Percentiles rank a stretch among this genome's conserved stretches.
These are phyloP conservation scores for Heliornis fulica DNA, from an alignment of 2,113 vertebrate genomes.

Conservation along the genomic window DNA sequence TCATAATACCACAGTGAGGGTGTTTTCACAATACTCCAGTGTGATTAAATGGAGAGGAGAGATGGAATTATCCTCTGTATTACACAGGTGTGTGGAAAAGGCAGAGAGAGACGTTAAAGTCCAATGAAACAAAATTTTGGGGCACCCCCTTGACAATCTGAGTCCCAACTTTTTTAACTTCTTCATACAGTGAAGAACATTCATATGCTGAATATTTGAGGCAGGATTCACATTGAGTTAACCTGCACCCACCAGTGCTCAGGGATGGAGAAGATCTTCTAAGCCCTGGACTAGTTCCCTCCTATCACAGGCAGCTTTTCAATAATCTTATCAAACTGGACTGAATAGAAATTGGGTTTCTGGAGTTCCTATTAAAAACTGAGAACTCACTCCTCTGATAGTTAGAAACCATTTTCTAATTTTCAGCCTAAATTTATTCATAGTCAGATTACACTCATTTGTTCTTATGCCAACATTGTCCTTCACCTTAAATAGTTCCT, in stretches of 20 bases:
- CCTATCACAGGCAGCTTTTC: conserved; percentile 17
- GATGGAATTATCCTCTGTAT: not conserved
- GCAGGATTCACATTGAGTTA: not conserved
- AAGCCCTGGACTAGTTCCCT: not conserved
- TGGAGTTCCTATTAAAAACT: conserved; percentile 24
- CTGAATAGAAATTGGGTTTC: conserved; percentile 28
- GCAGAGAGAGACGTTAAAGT: not conserved
- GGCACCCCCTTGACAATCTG: not conserved
- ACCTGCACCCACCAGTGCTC: not conserved
- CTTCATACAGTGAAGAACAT: not conserved
- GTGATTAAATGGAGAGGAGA: not conserved
- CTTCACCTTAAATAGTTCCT: conserved; percentile 62
- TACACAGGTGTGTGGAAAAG: not conserved
- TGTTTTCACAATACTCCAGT: conserved; percentile 14
- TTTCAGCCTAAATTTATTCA: conserved; percentile 61
- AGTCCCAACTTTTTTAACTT: not conserved
- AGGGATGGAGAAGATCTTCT: not conserved
- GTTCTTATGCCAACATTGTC: conserved; percentile 64
- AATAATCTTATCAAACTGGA: conserved; percentile 32
- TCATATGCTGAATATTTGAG: not conserved
- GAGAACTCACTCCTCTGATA: conserved; percentile 12
- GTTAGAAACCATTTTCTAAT: conserved; percentile 47
- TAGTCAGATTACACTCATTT: conserved; percentile 49
- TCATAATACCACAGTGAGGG: not conserved
- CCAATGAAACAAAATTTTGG: not conserved